phyloP scores from a whole-genome alignment of 2,113 vertebrate species.

The Madoqua kirkii region DNA sequence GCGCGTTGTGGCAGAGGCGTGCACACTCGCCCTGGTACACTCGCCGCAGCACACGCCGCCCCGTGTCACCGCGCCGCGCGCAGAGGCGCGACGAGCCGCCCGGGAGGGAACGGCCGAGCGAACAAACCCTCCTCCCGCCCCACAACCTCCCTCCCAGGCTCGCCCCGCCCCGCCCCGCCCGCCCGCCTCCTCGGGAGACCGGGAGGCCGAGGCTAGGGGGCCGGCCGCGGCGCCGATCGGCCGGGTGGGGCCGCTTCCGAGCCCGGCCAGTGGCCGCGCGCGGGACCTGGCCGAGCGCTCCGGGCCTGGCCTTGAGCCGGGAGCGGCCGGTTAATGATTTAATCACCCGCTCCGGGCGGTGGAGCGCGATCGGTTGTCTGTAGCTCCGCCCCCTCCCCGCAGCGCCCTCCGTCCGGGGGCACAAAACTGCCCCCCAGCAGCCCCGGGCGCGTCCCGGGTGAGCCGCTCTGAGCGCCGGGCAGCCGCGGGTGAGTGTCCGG shows the following conservation, averaged over 20 bases:
- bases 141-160: not conserved
- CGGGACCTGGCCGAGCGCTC: not conserved
- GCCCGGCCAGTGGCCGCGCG: fast-evolving
- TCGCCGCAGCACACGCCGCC: conserved; percentile 39
- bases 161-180: not conserved
- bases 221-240: not conserved
- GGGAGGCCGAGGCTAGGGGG: not conserved
- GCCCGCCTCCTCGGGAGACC: conserved; percentile 12
- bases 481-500: not conserved
- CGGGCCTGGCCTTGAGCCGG: not conserved
- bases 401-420: conserved; percentile 26
- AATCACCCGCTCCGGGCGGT: not conserved
- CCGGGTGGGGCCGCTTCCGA: not conserved
- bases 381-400: conserved; percentile 36
- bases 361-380: not conserved
- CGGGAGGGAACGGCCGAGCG: not conserved
- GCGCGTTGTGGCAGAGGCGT: not conserved
- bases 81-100: not conserved
- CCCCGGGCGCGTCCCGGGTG: not conserved
- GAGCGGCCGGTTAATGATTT: conserved; percentile 46
- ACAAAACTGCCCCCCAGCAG: not conserved
- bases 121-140: not conserved
- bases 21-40: conserved; percentile 5
- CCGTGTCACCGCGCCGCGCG: not conserved
- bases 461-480: not conserved